These are phyloP conservation scores for Ips nitidus DNA, from an alignment of 1,140 invertebrate genomes.

Conservation along the genomic window DNA sequence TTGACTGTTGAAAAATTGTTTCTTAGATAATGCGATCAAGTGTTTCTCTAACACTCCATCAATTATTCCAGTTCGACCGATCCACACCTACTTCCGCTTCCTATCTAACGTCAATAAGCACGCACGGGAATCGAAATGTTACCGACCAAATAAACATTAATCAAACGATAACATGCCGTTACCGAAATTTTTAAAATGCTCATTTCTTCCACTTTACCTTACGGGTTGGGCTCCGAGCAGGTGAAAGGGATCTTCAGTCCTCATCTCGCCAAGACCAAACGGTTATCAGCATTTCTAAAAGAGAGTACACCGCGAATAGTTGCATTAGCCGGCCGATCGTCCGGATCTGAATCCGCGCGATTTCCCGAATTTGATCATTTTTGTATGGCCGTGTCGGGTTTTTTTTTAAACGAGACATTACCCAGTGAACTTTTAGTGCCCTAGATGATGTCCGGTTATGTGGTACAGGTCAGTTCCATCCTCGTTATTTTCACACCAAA, in stretches of 20 bases:
- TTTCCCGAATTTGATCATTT: background rate
- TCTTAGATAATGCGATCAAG: no score
- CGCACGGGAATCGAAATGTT: no score
- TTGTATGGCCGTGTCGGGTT: no score
- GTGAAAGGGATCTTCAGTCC: conserved; percentile 43
- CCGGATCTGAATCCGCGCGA: conserved; percentile 21
- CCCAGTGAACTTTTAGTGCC: no score
- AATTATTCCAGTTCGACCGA: no score
- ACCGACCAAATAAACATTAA: no score
- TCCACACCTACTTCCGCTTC: no score
- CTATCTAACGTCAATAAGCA: no score
- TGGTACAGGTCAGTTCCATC: conserved; percentile 20
- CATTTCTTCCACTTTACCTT: background rate
- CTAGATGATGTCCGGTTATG: conserved; percentile 18
- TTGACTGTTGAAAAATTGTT: no score
- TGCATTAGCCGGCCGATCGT: conserved; percentile 24
- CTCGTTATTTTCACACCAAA: no score
- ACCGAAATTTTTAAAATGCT: background rate
- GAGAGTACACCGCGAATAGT: conserved; percentile 42
- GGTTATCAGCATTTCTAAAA: conserved; percentile 45
- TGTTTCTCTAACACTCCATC: no score
- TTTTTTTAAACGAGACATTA: no score
- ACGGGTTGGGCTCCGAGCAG: conserved; percentile 37
- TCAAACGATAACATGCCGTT: background rate
- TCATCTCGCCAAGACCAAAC: conserved; percentile 40